Percentiles rank a stretch among this genome's conserved stretches.
These are phyloP conservation scores for Zaprionus inermis DNA, from an alignment of 1,140 invertebrate species.

Conservation along the genomic window DNA sequence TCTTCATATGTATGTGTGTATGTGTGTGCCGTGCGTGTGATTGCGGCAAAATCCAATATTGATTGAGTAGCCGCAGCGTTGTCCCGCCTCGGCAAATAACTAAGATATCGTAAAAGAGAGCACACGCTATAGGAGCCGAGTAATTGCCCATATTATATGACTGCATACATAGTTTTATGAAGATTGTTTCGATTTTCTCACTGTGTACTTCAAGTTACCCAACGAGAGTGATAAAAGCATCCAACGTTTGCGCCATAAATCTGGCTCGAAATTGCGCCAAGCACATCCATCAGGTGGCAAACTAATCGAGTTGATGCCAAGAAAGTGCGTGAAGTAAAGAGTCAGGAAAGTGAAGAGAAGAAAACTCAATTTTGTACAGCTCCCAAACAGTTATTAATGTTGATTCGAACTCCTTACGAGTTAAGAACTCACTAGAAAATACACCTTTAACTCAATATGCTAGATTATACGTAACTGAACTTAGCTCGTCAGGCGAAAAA, in stretches of 20 bases:
- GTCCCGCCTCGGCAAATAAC: constrained; percentile 63
- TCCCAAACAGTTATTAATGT: not conserved
- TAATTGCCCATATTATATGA: constrained; percentile 69
- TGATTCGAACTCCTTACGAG: not conserved
- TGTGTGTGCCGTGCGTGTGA: constrained; percentile 29
- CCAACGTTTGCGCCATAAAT: constrained; percentile 39
- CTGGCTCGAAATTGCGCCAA: not conserved
- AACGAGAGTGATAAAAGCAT: constrained; percentile 52
- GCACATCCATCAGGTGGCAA: constrained; percentile 7
- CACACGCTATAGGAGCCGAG: constrained; percentile 19
- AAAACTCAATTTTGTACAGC: not conserved
- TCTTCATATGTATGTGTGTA: constrained; percentile 23
- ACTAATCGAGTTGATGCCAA: not conserved
- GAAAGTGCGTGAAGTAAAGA: not conserved
- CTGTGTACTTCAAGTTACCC: constrained; percentile 56
- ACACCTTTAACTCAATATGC: not conserved
- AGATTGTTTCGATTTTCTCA: constrained; percentile 56
- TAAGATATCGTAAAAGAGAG: constrained; percentile 65
- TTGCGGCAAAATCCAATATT: constrained; percentile 67
- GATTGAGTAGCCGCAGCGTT: constrained; percentile 73
- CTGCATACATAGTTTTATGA: constrained; percentile 56
- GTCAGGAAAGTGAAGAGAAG: no score
- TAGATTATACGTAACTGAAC: no score
- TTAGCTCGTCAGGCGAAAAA: no score
- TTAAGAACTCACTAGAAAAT: not conserved